Conservation (phyloP, 92 coral and sea anemone species). For the Hydrozoanthus gracilis region DNA sequence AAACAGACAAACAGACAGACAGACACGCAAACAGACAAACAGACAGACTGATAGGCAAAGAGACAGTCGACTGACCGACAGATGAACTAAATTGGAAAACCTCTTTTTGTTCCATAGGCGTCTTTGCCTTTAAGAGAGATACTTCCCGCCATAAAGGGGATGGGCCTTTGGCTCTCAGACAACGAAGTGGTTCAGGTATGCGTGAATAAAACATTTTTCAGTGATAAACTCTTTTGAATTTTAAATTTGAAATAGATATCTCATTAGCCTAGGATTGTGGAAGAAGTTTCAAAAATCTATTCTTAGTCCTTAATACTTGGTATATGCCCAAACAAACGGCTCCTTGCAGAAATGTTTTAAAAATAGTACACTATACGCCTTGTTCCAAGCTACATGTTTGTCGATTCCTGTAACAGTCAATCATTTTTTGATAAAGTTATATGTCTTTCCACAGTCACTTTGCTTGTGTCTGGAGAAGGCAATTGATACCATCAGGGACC, state of each 20-base stretch:
- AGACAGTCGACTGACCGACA: neutral
- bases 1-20: too few relatives aligned
- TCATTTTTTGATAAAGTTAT: neutral
- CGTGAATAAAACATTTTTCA: neutral
- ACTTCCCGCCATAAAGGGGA: conserved; percentile 67
- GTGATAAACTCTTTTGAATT: too few relatives aligned
- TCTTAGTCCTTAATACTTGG: too few relatives aligned
- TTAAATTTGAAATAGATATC: too few relatives aligned
- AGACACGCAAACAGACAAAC: too few relatives aligned
- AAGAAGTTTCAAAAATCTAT: too few relatives aligned
- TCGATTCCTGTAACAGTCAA: too few relatives aligned
- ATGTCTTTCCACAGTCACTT: conserved; percentile 59
- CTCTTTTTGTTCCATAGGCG: conserved; percentile 49
- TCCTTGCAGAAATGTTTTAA: too few relatives aligned
- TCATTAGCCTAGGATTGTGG: too few relatives aligned
- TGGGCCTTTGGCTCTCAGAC: conserved; percentile 70
- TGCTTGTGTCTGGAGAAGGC: conserved; percentile 97
- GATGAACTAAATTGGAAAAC: neutral
- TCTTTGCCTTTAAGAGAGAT: conserved; percentile 74
- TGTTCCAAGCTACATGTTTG: too few relatives aligned
- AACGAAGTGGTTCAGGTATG: conserved; percentile 62
- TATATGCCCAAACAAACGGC: too few relatives aligned
- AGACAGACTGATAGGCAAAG: neutral
- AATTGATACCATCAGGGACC: conserved; percentile 88
- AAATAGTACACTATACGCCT: too few relatives aligned